Conservation (phyloP, 2,888 invertebrate species). For the Xanthorhoe designata region DNA sequence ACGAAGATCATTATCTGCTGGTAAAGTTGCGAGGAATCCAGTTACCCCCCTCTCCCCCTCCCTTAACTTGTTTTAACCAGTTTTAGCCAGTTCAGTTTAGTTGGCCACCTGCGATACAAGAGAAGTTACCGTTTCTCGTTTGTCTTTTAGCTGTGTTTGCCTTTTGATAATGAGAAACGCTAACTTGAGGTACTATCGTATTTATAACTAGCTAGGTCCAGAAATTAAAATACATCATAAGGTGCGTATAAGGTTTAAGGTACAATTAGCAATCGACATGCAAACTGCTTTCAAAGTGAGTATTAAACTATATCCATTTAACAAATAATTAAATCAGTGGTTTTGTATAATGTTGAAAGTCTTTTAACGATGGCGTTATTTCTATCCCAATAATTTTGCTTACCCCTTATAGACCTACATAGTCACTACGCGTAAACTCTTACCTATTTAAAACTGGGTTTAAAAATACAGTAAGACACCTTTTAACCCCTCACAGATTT, state of each 20-base stretch:
- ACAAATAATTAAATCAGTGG: no score
- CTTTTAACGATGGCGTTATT: background rate
- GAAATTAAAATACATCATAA: no score
- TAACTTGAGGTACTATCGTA: background rate
- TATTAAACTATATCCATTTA: no score
- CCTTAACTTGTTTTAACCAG: slow-evolving; percentile 82
- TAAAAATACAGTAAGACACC: slow-evolving; percentile 46
- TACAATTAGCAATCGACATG: no score
- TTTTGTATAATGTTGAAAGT: no score
- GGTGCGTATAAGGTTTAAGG: no score
- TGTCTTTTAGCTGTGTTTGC: slow-evolving; percentile 59
- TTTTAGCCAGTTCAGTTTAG: slow-evolving; percentile 79
- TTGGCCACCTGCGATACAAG: slow-evolving; percentile 79
- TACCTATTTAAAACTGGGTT: slow-evolving; percentile 44
- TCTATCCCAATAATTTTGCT: background rate
- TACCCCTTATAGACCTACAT: slow-evolving; percentile 29
- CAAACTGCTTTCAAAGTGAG: no score
- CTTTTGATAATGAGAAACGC: background rate
- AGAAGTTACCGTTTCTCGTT: slow-evolving; percentile 59
- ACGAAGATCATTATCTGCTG: slow-evolving; percentile 83
- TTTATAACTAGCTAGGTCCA: no score
- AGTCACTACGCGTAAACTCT: slow-evolving; percentile 42
- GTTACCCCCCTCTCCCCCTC: slow-evolving; percentile 67
- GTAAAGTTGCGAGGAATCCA: slow-evolving; percentile 82
- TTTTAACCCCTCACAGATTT: slow-evolving; percentile 40